Percentiles rank a stretch among this genome's conserved stretches.
phyloP scores from a whole-genome alignment of 2,113 vertebrate species.

The Anoplopoma fimbria region DNA sequence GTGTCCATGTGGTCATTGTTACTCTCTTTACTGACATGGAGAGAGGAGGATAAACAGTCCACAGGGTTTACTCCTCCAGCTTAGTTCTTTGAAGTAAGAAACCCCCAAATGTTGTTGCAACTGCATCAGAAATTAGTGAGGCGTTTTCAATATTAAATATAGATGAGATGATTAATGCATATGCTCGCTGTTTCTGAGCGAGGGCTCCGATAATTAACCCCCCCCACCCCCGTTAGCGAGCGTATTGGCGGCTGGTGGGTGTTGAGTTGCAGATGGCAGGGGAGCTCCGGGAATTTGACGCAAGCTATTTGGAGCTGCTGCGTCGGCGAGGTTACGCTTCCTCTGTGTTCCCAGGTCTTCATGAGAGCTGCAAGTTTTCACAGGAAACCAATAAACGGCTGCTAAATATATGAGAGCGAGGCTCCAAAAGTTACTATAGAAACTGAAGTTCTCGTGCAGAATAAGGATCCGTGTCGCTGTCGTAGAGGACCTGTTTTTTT shows the following conservation, averaged over 20 bases:
- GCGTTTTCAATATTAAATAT: conserved; percentile 63
- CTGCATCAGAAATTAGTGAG: conserved; percentile 1
- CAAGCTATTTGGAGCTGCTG: conserved; percentile 68
- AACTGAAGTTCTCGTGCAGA: not conserved
- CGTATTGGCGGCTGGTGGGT: conserved; percentile 60
- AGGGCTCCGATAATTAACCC: conserved; percentile 76
- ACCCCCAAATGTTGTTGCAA: not conserved
- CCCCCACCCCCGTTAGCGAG: conserved; percentile 50
- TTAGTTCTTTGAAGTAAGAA: not conserved
- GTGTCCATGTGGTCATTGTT: conserved; percentile 41
- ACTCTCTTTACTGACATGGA: not conserved
- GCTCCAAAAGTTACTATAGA: conserved; percentile 23
- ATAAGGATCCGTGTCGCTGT: not conserved
- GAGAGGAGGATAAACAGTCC: not conserved
- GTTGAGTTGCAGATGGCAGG: conserved; percentile 75
- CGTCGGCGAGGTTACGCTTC: conserved; percentile 55
- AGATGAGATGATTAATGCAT: conserved; percentile 77
- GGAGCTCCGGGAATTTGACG: conserved; percentile 55
- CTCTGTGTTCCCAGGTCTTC: conserved; percentile 42
- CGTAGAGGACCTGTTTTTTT: not conserved
- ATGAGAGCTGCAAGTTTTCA: conserved; percentile 47
- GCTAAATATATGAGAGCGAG: conserved; percentile 21
- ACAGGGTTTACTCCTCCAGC: conserved; percentile 14
- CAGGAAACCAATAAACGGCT: conserved; percentile 40
- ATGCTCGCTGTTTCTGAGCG: conserved; percentile 60